These are phyloP conservation scores for Ursus arctos DNA, from an alignment of 2,113 vertebrate species.

Conservation along the genomic window DNA sequence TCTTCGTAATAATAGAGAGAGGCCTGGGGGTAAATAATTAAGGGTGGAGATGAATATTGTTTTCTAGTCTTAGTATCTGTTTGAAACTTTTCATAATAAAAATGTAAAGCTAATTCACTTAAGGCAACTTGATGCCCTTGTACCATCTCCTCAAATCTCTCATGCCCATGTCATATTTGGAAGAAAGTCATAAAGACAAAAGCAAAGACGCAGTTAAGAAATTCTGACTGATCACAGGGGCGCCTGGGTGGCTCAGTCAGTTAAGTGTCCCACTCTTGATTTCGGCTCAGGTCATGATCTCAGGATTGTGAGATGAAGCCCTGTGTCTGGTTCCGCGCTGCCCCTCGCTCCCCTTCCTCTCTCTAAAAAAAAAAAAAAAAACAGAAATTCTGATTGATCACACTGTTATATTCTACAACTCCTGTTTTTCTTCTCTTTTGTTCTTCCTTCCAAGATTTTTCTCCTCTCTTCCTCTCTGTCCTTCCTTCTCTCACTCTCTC, in stretches of 20 bases:
- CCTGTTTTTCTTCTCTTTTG: background rate
- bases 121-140: background rate
- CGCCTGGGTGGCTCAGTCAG: background rate
- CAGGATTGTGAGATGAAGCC: background rate
- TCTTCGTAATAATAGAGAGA: background rate
- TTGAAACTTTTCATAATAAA: conserved; percentile 32
- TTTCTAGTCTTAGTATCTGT: background rate
- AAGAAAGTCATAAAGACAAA: background rate
- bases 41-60: background rate
- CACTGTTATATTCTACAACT: background rate
- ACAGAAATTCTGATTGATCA: background rate
- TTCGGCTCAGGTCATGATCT: background rate
- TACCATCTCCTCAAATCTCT: background rate
- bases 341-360: background rate
- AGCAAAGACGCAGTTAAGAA: background rate
- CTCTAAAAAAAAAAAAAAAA: background rate
- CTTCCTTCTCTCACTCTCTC: background rate
- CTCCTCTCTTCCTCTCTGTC: background rate
- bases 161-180: background rate
- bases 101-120: background rate
- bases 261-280: background rate
- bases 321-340: background rate
- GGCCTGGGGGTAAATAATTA: background rate
- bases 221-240: background rate
- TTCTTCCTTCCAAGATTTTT: background rate